Base-by-base conservation (phyloP, 2,113 vertebrate species). In the Aptenodytes forsteri region DNA sequence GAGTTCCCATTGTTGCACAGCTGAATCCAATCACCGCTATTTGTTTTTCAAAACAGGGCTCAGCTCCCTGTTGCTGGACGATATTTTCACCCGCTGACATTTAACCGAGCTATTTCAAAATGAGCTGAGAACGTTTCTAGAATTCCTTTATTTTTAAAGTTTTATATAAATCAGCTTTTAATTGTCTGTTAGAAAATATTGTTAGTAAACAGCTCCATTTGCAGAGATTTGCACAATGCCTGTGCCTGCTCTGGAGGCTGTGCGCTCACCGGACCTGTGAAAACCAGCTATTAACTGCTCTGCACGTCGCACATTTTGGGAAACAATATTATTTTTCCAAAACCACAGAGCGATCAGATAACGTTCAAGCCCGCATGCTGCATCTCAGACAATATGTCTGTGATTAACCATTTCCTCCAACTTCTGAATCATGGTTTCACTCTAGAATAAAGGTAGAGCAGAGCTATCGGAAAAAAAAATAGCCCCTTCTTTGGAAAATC, bases 111-210 rank as follows among this genome's bases (percentile, higher is more conserved):
- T 90, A 34, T 98, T 96, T 87, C 95, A 56, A 93, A 96, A 96
- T 1, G 42, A 83, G 91, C 78, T 11, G 70, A 93, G 97, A 98
- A 90, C 26, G 80, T 96, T 98, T 96, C 95, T 83, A 77, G 96
- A 94, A 81, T 90, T 89, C 91, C 96, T 98, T 95, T 91, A 54
- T 98, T 98, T 98, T 97, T 87, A 87, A 96, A 79, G 56, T 75
- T 82, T 94, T 77, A 25, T 92, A 87, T 47, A 94, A 96, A 96
- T 93, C 93, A 86, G 95, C 65, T 93, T 97, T 97, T 94, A 97
- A 97, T 96, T 91, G 54, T 66, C 42, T 50, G 50, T 36, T 90
- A 69, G 89, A 95, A 87, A 93, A 82, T 54, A n/a, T 42, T 91
- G 89, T 82, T 90, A 46, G 97, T 93, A 84, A 93, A 82, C 70